These are phyloP conservation scores for Percina caprodes DNA, from an alignment of 2,113 vertebrate species.

Conservation along the genomic window DNA sequence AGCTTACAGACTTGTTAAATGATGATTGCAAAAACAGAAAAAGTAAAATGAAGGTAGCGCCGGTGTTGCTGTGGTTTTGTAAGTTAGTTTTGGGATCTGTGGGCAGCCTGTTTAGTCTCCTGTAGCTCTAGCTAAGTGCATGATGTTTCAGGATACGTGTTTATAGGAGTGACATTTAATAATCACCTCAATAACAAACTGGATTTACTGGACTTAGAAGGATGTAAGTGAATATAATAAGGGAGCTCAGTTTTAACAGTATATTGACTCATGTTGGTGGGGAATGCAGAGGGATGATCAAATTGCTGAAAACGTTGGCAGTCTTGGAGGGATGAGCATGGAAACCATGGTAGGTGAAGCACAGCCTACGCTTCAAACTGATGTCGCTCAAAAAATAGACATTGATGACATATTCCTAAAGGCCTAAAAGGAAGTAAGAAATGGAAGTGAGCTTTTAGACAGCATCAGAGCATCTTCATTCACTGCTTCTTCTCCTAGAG, in stretches of 20 bases:
- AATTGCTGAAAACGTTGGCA: constrained; percentile 45
- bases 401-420: constrained; percentile 9
- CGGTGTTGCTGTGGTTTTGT: constrained; percentile 66
- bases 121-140: neutral
- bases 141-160: constrained; percentile 25
- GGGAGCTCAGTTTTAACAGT: constrained; percentile 12
- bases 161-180: constrained; percentile 33
- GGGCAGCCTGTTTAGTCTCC: constrained; percentile 48
- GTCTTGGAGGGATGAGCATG: constrained; percentile 33
- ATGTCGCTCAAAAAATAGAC: neutral
- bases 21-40: constrained; percentile 73
- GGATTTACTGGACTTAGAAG: constrained; percentile 6
- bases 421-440: constrained; percentile 12
- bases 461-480: neutral
- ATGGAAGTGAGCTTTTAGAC: constrained; percentile 1
- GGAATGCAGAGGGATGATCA: constrained; percentile 41
- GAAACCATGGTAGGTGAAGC: constrained; percentile 32
- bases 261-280: constrained; percentile 20
- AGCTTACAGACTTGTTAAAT: constrained; percentile 66
- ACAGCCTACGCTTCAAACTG: constrained; percentile 12
- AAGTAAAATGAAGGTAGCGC: constrained; percentile 47
- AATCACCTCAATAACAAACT: constrained; percentile 22
- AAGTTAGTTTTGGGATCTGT: constrained; percentile 67
- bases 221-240: neutral
- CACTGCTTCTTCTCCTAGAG: neutral